These are phyloP conservation scores for Neoniphon sammara DNA, from an alignment of 2,797 vertebrate genomes.

Conservation along the genomic window DNA sequence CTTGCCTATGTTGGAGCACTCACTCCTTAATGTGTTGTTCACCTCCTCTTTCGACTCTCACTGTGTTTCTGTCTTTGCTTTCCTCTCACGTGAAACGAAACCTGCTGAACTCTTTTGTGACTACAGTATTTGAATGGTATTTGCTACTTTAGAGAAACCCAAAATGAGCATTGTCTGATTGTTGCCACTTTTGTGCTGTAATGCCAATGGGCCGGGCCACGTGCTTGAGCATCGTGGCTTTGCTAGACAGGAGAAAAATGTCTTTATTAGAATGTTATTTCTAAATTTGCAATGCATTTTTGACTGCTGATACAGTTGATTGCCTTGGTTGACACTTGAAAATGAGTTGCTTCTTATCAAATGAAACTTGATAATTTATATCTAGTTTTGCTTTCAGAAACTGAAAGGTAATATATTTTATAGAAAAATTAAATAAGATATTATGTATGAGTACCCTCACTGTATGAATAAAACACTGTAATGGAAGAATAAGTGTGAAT, in stretches of 20 bases:
- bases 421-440: slow-evolving; percentile 74
- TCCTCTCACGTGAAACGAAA: slow-evolving; percentile 43
- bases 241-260: slow-evolving; percentile 50
- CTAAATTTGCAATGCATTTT: slow-evolving; percentile 70
- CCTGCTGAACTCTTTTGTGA: slow-evolving; percentile 45
- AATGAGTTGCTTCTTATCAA: slow-evolving; percentile 81
- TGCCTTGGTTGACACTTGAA: slow-evolving; percentile 82
- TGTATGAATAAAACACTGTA: slow-evolving; percentile 81
- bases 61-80: slow-evolving; percentile 58
- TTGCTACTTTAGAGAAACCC: slow-evolving; percentile 66
- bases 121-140: slow-evolving; percentile 70
- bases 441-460: slow-evolving; percentile 78
- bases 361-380: slow-evolving; percentile 81
- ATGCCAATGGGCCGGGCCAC: slow-evolving; percentile 44
- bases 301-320: slow-evolving; percentile 71
- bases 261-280: slow-evolving; percentile 78
- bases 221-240: slow-evolving; percentile 54
- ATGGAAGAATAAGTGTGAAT: slow-evolving; percentile 51
- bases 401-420: slow-evolving; percentile 86
- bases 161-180: slow-evolving; percentile 51
- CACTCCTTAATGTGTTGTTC: slow-evolving; percentile 25
- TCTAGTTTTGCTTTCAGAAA: slow-evolving; percentile 83
- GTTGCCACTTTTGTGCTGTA: slow-evolving; percentile 25
- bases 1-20: slow-evolving; percentile 46
- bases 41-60: slow-evolving; percentile 20